Base-by-base conservation (phyloP, 35 echinoderm and acorn worm genomes). In the Lytechinus pictus region DNA sequence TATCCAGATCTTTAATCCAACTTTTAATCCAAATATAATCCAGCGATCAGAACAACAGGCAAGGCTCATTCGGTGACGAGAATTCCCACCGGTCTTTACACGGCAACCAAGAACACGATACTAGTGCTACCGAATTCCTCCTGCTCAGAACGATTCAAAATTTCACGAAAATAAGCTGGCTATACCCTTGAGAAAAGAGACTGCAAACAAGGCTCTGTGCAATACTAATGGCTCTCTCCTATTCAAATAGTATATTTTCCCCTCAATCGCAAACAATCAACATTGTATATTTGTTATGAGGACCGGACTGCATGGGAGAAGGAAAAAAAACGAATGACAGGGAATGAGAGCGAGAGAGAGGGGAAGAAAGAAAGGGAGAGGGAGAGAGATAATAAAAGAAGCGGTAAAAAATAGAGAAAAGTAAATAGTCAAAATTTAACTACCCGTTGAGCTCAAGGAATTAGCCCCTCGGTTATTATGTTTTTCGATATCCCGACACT, bases 341-440 rank as follows among this genome's bases (percentile, higher is more conserved):
- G 33, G 33, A 44, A 44, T 44, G 33, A 44, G 33, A 44, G 33
- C 33, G 33, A 44, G 33, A 44, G 33, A 79, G 66, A 79, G 19
- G 66, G 6, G 19, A 58, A 58, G 1, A 79, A 24, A 79, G 21
- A 79, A 79, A 79, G 66, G 16, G 61, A 79, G 4, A 79, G 21
- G 21, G 21, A 79, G 66, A 71, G 61, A 79, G 4, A 19, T 24
- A 8, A 79, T 79, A 24, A 1, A 79, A 79, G 66, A 79, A 79
- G 66, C 66, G 66, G 66, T 79, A n/a, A 79, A 79, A 79, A 79
- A 79, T 79, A 79, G 66, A 79, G 66, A n/a, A 79, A 79, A 79
- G 66, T 24, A 79, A 79, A 79, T 79, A 79, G 66, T 79, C 16
- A 4, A 24, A 79, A 79, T 79, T 79, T 24, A 79, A 79, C 66